Base-by-base conservation (phyloP, 1,140 invertebrate species). In the Drosophila bocki region DNA sequence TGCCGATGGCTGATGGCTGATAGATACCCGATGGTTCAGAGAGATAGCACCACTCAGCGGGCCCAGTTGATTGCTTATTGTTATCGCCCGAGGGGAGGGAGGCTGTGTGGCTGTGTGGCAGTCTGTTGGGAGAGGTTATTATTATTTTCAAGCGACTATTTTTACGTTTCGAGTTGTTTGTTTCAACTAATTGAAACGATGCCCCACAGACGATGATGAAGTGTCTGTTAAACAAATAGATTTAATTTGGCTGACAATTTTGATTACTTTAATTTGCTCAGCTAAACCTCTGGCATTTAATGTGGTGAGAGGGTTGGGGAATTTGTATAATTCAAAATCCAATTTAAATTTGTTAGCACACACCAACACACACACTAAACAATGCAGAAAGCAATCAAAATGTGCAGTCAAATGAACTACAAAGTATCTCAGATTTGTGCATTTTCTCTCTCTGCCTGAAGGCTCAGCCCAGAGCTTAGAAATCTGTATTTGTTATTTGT, bases 1-100 rank as follows among this genome's bases (percentile, higher is more conserved):
- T 61, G 70, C 56, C 54, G 70, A 67, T 74, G 72, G 6, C 47
- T 53, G 63, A 82, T 78, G 56, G 51, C 54, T 51, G 78, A 82
- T 82, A 78, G 61, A 37, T 70, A 45, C 29, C 11, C 11, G 69
- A 59, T 59, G 44, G 50, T 60, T 70, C 53, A 17, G 26, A 8
- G n/a, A 72, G 67, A 72, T 72, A 72, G 70, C 19, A 60, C 45
- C 70, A 74, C 70, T 74, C 70, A 51, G 54, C 29, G 44, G 12
- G 41, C 19, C 56, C 35, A 62, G 54, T 64, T 78, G 64, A 82
- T 79, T 87, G 62, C 64, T 83, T 63, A 53, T 70, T 75, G 82
- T 81, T 80, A 22, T 70, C 50, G 42, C 26, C 9, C 6, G 13
- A 1, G 29, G 13, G 19, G 8, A 4, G 47, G 45, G 67, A 51